These are phyloP conservation scores for Ophioninae sp. DNA, from an alignment of 2,888 invertebrate genomes.

Conservation along the genomic window DNA sequence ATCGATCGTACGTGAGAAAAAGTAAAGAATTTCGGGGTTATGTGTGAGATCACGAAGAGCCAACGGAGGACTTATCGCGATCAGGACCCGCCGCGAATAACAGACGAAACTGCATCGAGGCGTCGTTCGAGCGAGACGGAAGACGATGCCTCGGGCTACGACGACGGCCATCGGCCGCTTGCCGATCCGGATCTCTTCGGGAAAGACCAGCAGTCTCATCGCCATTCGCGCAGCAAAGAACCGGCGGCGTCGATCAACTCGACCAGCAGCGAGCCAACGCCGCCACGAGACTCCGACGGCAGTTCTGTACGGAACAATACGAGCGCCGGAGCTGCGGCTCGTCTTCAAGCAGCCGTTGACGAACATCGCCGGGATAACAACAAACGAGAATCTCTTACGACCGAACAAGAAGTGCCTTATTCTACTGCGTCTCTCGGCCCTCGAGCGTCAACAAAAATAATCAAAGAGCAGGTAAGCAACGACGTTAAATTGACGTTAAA, in stretches of 20 bases:
- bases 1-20: conserved; percentile 38
- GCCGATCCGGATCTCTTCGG: conserved; percentile 56
- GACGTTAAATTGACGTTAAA: not conserved
- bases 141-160: conserved; percentile 35
- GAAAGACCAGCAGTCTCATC: conserved; percentile 65
- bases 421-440: conserved; percentile 20
- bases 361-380: conserved; percentile 71
- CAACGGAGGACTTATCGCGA: conserved; percentile 75
- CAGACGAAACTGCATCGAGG: conserved; percentile 51
- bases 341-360: conserved; percentile 56
- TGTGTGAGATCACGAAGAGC: conserved; percentile 75
- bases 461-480: conserved; percentile 50
- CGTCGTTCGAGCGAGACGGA: conserved; percentile 52
- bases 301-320: conserved; percentile 67
- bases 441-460: conserved; percentile 23
- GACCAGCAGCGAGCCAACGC: conserved; percentile 31
- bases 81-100: conserved; percentile 77
- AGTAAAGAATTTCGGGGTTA: conserved; percentile 31
- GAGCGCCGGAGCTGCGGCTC: conserved; percentile 56
- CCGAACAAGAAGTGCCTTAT: conserved; percentile 48
- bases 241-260: conserved; percentile 62
- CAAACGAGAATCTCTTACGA: conserved; percentile 43
- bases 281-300: conserved; percentile 55
- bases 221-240: conserved; percentile 64
- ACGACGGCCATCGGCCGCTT: conserved; percentile 1